Conservation (phyloP, 2,888 invertebrate genomes). For the Acrobasis suavella region DNA sequence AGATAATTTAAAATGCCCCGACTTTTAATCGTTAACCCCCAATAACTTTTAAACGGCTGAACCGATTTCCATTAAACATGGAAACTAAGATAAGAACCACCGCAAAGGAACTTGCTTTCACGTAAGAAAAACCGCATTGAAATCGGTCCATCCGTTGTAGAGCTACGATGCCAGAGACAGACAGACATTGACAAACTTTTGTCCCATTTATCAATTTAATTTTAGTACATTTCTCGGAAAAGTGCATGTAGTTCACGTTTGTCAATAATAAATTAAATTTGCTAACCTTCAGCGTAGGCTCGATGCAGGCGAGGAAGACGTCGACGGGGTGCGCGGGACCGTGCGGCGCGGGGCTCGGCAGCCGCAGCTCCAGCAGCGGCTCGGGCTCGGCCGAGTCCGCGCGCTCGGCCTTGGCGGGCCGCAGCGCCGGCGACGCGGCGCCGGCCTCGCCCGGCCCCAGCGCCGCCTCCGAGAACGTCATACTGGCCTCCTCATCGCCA, state of each 20-base stretch:
- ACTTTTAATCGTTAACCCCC: too few relatives aligned
- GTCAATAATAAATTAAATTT: background rate
- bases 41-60: too few relatives aligned
- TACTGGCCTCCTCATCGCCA: background rate
- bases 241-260: background rate
- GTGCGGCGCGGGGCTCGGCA: background rate
- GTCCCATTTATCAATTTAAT: too few relatives aligned
- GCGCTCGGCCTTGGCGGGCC: background rate
- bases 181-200: too few relatives aligned
- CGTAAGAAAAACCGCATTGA: too few relatives aligned
- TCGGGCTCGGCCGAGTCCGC: background rate
- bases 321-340: conserved; percentile 25
- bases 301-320: conserved; percentile 29
- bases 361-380: background rate
- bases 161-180: too few relatives aligned
- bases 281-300: conserved; percentile 24
- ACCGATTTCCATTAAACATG: too few relatives aligned
- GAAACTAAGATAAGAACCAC: too few relatives aligned
- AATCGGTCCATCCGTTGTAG: too few relatives aligned
- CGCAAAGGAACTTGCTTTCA: too few relatives aligned
- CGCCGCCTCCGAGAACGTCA: background rate
- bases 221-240: background rate
- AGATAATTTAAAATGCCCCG: too few relatives aligned
- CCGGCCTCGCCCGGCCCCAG: background rate
- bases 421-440: background rate